Evolutionary conservation across 1,140 invertebrate species (phyloP), one percentile per base, ranked within the genome.

Genomic region (Bemisia tabaci): DNA sequence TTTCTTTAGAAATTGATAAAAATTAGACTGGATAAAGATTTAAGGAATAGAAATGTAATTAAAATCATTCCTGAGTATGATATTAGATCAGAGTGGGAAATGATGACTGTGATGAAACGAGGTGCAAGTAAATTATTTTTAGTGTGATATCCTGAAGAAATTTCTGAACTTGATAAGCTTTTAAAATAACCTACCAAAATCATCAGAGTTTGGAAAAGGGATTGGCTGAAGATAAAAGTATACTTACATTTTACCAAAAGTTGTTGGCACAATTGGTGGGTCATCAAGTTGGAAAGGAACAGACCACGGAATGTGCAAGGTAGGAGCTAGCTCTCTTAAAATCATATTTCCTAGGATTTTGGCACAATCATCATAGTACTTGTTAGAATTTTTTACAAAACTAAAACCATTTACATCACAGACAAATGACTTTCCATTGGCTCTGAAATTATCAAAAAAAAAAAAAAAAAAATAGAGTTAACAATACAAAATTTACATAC

Each of bases 341-440:
- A 98, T 96, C 86, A 91, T 90, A 74, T 96, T 95, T 39, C 91
- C 93, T 65, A 99, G 79, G 67, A 99, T 98, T 78, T 97, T 96
- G 5, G 96, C 94, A 79, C 95, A 98, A 76, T 99, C 97, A 78
- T 99, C 97, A 76, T 99, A 99, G 80, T 99, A 99, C 76, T 99
- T 99, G 75, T 93, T 95, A 0, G 96, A 98, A 77, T 97, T 99
- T 76, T 99, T 99, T 9, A 99, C 97, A 80, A 99, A 99, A 76
- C 94, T 98, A 78, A 99, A 99, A 1, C 97, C 97, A 81, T 99
- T 99, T 0, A 99, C 97, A 82, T 99, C 97, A 80, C 96, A 99
- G 0, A 99, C 97, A 77, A 94, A 99, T 0, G 95, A 98, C 77
- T 95, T 94, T 23, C 96, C 96, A 81, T 96, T 97, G 22, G 96